Evolutionary conservation across 2,888 invertebrate species (phyloP).

Genomic region (Gnatocerus cornutus): DNA sequence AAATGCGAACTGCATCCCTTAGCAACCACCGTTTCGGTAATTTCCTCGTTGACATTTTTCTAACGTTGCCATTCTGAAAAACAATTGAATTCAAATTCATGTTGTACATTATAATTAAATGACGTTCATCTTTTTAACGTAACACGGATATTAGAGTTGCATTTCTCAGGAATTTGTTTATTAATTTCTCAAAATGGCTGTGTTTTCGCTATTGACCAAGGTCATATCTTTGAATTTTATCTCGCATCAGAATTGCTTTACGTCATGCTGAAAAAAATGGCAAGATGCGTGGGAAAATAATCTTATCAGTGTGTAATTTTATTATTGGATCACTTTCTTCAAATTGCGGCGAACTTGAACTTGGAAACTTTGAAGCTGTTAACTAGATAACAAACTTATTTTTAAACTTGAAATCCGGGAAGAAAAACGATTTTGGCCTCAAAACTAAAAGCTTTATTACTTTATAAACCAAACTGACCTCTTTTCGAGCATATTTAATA

Average conservation of each 20-base stretch:
- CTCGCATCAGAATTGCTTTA: conserved; percentile 5
- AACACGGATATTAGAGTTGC: conserved; percentile 26
- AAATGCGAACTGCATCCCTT: conserved; percentile 8
- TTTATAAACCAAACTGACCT: conserved; percentile 10
- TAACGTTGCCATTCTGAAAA: conserved; percentile 3
- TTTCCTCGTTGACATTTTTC: not conserved
- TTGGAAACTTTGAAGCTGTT: not conserved
- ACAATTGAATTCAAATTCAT: conserved; percentile 20
- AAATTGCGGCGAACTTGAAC: conserved; percentile 13
- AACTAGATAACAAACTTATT: not conserved
- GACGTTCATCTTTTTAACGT: conserved; percentile 28
- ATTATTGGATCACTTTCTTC: no score
- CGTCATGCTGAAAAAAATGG: conserved; percentile 1
- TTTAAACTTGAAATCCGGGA: not conserved
- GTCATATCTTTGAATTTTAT: conserved; percentile 13
- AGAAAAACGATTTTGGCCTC: not conserved
- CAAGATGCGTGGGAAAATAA: not conserved
- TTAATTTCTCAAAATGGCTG: conserved; percentile 16
- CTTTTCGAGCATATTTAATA: conserved; percentile 19
- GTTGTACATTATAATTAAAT: conserved; percentile 19
- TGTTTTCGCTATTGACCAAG: conserved; percentile 16
- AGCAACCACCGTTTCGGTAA: conserved; percentile 1
- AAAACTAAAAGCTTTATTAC: conserved; percentile 16
- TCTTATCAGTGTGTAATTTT: not conserved
- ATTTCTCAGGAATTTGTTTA: conserved; percentile 6